These are phyloP conservation scores for Taxidea taxus DNA, from an alignment of 2,113 vertebrate genomes.

Conservation along the genomic window DNA sequence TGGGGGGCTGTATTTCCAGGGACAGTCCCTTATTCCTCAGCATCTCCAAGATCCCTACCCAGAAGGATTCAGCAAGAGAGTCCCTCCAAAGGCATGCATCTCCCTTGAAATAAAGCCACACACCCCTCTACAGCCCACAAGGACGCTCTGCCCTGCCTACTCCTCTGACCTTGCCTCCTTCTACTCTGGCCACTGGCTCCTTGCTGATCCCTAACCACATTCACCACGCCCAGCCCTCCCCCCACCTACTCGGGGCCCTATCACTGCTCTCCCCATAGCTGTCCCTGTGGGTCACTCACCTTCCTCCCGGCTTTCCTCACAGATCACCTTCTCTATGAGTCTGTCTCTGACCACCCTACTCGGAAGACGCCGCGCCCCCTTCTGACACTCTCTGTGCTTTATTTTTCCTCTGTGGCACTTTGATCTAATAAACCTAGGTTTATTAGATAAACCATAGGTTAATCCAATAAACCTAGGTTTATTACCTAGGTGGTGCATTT, in stretches of 20 bases:
- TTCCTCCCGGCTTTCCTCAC: neutral
- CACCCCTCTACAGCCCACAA: neutral
- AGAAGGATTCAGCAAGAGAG: neutral
- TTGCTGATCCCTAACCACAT: neutral
- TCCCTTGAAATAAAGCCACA: neutral
- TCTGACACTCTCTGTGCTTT: neutral
- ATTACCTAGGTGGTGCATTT: neutral
- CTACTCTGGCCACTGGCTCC: neutral
- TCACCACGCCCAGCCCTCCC: no score
- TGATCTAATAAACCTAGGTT: neutral
- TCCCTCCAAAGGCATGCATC: fast-evolving
- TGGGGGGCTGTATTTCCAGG: neutral
- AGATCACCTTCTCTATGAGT: neutral
- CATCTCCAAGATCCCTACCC: neutral
- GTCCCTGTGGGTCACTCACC: no score
- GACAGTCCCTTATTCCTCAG: neutral
- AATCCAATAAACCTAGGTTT: no score
- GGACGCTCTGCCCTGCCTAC: no score
- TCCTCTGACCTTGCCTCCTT: neutral
- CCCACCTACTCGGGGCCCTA: no score
- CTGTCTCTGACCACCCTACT: neutral
- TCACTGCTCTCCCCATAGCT: neutral
- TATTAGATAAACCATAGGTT: no score
- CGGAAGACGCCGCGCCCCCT: fast-evolving
- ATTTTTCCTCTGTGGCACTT: neutral